A percentile compares a stretch with the other conserved stretches of the same genome.
These are phyloP conservation scores for Alaudala cheleensis DNA, from an alignment of 2,113 vertebrate species.

Conservation along the genomic window DNA sequence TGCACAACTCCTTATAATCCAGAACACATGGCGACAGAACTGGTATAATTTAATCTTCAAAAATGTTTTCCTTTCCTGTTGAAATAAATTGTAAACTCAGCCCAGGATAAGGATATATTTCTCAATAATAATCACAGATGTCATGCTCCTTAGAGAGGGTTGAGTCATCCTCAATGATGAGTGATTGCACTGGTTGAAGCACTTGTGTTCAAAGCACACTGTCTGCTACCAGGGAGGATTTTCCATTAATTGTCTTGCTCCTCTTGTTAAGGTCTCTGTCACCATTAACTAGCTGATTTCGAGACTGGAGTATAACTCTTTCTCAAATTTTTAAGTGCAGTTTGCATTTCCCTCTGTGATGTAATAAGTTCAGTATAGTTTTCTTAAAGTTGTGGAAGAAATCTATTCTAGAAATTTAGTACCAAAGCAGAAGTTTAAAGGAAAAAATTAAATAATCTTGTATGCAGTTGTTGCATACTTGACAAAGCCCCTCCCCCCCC, in stretches of 20 bases:
- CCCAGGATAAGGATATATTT: not conserved
- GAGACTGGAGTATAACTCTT: not conserved
- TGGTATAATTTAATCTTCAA: constrained; percentile 12
- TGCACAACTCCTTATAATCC: not conserved
- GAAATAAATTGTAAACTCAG: not conserved
- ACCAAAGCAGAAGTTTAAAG: not conserved
- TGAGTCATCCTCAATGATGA: not conserved
- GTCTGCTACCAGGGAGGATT: not conserved
- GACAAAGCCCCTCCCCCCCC: not conserved
- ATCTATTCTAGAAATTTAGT: not conserved
- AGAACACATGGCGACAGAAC: not conserved
- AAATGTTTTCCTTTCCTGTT: not conserved
- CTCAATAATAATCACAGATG: constrained; percentile 9
- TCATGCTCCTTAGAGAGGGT: not conserved
- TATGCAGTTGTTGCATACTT: not conserved
- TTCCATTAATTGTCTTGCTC: not conserved
- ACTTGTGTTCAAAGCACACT: not conserved
- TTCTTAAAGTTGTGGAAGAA: not conserved
- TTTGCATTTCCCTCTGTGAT: not conserved
- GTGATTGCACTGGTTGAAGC: not conserved
- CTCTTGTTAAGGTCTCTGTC: not conserved
- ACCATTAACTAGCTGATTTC: not conserved
- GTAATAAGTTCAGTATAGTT: not conserved
- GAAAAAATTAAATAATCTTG: not conserved
- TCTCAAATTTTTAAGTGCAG: not conserved